Conservation (phyloP, 2,888 invertebrate genomes). For the Hedychridium roseum region DNA sequence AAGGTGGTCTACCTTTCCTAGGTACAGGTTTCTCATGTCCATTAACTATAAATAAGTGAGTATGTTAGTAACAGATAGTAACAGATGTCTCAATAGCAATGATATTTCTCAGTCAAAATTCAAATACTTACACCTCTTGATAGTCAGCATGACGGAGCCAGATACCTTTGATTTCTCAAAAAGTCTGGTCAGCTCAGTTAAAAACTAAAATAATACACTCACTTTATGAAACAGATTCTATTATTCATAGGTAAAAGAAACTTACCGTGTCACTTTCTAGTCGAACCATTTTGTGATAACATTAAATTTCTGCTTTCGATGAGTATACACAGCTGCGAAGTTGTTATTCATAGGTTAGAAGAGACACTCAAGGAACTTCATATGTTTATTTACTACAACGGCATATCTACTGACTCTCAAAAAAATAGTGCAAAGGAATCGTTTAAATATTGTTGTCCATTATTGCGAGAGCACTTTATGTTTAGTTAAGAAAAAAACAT, state of each 20-base stretch:
- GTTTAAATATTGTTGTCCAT: too few relatives aligned
- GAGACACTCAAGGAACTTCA: too few relatives aligned
- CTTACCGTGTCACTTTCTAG: slow-evolving; percentile 74
- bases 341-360: too few relatives aligned
- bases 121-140: slow-evolving; percentile 87
- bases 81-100: slow-evolving; percentile 8
- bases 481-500: too few relatives aligned
- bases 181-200: slow-evolving; percentile 82
- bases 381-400: too few relatives aligned
- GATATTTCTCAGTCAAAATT: background rate
- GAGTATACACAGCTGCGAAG: too few relatives aligned
- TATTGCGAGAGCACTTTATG: too few relatives aligned
- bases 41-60: slow-evolving; percentile 70
- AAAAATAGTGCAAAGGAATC: too few relatives aligned
- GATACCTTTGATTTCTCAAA: slow-evolving; percentile 84
- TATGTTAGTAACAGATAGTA: background rate
- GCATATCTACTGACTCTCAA: too few relatives aligned
- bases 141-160: slow-evolving; percentile 86
- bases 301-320: too few relatives aligned
- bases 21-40: slow-evolving; percentile 80
- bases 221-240: slow-evolving; percentile 1
- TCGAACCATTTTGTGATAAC: slow-evolving; percentile 70
- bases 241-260: slow-evolving; percentile 22
- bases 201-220: slow-evolving; percentile 83
- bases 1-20: slow-evolving; percentile 71